A percentile compares a stretch with the other conserved stretches of the same genome.
Conservation (phyloP, 2,113 vertebrate genomes). For the Alouatta palliata region DNA sequence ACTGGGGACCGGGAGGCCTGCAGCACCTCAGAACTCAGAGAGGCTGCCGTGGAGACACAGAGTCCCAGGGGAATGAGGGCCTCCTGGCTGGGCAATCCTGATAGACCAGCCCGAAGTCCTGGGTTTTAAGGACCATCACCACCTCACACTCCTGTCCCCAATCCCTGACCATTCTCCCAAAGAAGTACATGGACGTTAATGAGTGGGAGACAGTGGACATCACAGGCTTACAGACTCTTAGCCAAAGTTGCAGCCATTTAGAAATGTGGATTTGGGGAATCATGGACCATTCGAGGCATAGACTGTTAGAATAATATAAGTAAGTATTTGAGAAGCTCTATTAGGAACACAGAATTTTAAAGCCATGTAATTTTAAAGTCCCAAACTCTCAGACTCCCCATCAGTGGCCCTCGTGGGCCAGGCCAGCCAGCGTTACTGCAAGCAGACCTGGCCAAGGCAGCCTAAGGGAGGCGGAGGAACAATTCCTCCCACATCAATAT, state of each 20-base stretch:
- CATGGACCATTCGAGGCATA: neutral
- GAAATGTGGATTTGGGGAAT: neutral
- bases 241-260: neutral
- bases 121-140: neutral
- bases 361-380: neutral
- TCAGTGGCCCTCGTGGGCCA: neutral
- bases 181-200: neutral
- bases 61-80: neutral
- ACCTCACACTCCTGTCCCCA: neutral
- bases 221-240: neutral
- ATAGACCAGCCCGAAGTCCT: neutral
- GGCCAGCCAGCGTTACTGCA: neutral
- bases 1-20: neutral
- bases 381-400: neutral
- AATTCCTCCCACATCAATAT: conserved; percentile 69
- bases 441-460: neutral
- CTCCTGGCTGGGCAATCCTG: neutral
- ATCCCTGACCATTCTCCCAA: neutral
- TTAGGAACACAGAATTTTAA: neutral
- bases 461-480: neutral
- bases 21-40: too few relatives aligned
- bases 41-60: neutral
- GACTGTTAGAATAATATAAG: neutral
- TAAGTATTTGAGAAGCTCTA: neutral
- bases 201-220: neutral